Evolutionary conservation across 2,113 vertebrate species (phyloP).

Genomic region (Paralichthys olivaceus): DNA sequence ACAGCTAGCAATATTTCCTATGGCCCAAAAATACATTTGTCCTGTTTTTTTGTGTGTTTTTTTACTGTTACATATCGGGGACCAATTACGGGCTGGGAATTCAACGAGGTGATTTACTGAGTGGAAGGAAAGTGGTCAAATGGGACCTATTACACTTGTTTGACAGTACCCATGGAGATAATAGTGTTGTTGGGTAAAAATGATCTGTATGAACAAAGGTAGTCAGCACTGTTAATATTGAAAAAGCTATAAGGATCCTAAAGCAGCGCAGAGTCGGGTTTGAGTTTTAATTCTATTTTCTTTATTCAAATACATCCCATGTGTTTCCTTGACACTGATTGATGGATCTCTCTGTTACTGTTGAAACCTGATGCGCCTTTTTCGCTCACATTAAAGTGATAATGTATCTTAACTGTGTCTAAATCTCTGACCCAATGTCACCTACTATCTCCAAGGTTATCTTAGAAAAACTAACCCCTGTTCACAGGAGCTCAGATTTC

Average conservation of each 20-base stretch:
- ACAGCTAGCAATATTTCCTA: too few relatives aligned
- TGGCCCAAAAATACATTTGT: too few relatives aligned
- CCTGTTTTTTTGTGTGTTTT: not conserved
- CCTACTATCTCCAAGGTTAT: constrained; percentile 51
- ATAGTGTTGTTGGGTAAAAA: not conserved
- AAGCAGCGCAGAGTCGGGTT: not conserved
- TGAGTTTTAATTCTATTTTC: not conserved
- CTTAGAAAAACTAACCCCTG: constrained; percentile 27
- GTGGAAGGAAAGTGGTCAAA: not conserved
- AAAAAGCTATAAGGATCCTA: not conserved
- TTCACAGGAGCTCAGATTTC: constrained; percentile 36
- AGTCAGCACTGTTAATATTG: not conserved
- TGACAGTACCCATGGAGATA: not conserved
- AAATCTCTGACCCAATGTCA: constrained; percentile 22
- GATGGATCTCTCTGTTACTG: not conserved
- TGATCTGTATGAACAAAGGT: not conserved
- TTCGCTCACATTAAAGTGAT: constrained; percentile 10
- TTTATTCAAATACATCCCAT: not conserved
- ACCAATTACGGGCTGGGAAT: not conserved
- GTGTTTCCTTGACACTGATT: not conserved
- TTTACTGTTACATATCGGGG: not conserved
- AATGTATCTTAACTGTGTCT: constrained; percentile 5
- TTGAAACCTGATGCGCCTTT: constrained; percentile 17
- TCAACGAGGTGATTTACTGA: not conserved
- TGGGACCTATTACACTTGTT: not conserved